Evolutionary conservation across 2,888 invertebrate species (phyloP).

Genomic region (Mesorhabditis spiculigera): DNA sequence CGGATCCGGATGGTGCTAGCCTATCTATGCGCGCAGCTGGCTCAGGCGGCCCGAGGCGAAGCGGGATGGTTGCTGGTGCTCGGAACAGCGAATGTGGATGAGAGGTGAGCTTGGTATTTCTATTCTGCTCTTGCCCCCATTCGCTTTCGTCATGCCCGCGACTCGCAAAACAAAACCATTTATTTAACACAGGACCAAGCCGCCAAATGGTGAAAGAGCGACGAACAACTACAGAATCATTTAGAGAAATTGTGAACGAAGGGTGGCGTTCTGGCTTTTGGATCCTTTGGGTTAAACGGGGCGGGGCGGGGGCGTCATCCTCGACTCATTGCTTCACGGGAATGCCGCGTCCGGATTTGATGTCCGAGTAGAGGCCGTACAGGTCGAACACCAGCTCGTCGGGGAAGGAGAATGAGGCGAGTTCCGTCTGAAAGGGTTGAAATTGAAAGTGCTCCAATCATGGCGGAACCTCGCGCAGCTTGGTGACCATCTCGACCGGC

Average conservation of each 20-base stretch:
- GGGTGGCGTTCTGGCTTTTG: no score
- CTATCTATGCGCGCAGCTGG: constrained; percentile 90
- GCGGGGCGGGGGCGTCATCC: no score
- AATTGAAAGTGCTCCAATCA: neutral
- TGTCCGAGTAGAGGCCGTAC: constrained; percentile 69
- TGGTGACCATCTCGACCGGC: constrained; percentile 31
- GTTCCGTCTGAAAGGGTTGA: constrained; percentile 71
- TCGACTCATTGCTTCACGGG: neutral
- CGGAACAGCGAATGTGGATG: constrained; percentile 94
- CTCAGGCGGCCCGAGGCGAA: constrained; percentile 76
- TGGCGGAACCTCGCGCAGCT: constrained; percentile 18
- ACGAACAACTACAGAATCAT: no score
- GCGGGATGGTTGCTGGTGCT: constrained; percentile 86
- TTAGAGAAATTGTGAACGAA: no score
- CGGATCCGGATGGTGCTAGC: constrained; percentile 91
- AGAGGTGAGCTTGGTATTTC: constrained; percentile 67
- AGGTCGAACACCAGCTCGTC: constrained; percentile 95
- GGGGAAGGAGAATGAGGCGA: constrained; percentile 89
- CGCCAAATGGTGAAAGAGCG: no score
- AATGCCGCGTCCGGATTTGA: neutral
- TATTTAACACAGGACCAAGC: no score
- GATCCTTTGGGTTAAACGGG: no score
- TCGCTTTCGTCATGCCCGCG: no score
- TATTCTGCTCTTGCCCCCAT: no score
- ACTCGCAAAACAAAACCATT: no score